Evolutionary conservation across 2,113 vertebrate genomes (phyloP).

Genomic region (Neodon shergylaensis): DNA sequence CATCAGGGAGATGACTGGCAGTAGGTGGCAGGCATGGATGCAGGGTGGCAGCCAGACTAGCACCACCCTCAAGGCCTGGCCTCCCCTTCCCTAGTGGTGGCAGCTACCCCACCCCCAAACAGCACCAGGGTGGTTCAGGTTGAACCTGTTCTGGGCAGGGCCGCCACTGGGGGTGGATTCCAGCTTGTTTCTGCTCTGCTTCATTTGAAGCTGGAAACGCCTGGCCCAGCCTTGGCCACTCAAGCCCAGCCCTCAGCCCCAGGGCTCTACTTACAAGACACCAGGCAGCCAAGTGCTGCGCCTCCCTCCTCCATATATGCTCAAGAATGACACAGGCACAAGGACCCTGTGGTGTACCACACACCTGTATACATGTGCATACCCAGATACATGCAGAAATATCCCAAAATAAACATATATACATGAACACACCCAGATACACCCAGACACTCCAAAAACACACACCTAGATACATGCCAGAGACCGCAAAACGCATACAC

Average conservation of each 20-base stretch:
- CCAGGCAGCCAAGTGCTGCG: neutral
- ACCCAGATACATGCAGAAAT: neutral
- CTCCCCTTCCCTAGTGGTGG: neutral
- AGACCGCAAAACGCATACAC: neutral
- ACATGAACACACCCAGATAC: neutral
- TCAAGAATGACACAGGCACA: neutral
- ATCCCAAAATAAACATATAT: neutral
- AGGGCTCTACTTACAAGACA: neutral
- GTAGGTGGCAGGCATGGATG: neutral
- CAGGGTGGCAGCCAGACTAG: neutral
- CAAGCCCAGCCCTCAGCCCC: neutral
- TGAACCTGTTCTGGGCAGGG: slow-evolving; percentile 72
- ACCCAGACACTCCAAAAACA: neutral
- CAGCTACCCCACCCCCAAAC: neutral
- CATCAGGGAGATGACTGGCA: neutral
- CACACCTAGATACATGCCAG: neutral
- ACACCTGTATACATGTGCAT: neutral
- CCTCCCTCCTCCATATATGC: neutral
- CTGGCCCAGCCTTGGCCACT: neutral
- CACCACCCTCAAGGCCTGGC: neutral
- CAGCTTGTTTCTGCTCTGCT: slow-evolving; percentile 50
- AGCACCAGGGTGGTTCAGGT: neutral
- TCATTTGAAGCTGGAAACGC: neutral
- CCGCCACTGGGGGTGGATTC: slow-evolving; percentile 47
- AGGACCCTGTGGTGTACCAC: neutral